Percentiles rank a stretch among this genome's conserved stretches.
Evolutionary conservation across 2,888 invertebrate species (phyloP).

Genomic region (Gortyna flavago): DNA sequence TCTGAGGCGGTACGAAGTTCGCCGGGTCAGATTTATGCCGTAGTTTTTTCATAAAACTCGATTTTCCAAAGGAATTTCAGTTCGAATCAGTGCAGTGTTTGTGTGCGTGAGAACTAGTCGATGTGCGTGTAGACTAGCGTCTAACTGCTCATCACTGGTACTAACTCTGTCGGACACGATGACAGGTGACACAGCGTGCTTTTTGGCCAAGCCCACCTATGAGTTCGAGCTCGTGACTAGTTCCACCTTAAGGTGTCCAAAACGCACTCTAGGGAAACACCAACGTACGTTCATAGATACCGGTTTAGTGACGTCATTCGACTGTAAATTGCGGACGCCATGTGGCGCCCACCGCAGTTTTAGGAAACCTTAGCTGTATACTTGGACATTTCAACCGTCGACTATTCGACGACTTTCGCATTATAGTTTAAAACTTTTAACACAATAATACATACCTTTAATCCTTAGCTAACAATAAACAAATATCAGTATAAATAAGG

Average conservation of each 20-base stretch:
- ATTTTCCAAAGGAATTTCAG: not conserved
- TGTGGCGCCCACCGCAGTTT: not conserved
- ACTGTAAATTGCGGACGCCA: not conserved
- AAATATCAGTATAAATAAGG: conserved; percentile 35
- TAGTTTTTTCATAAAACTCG: not conserved
- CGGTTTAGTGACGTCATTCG: not conserved
- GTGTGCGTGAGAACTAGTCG: too few relatives aligned
- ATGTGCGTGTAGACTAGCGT: too few relatives aligned
- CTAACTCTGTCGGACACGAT: too few relatives aligned
- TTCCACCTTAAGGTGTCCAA: not conserved
- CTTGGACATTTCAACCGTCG: conserved; percentile 11
- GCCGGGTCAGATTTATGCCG: not conserved
- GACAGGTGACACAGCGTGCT: too few relatives aligned
- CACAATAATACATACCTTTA: conserved; percentile 32
- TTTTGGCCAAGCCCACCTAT: too few relatives aligned
- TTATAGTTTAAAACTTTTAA: conserved; percentile 37
- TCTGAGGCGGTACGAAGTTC: too few relatives aligned
- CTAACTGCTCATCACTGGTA: too few relatives aligned
- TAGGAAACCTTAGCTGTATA: not conserved
- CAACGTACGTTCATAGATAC: not conserved
- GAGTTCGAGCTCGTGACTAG: too few relatives aligned
- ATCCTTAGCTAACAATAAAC: conserved; percentile 32
- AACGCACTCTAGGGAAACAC: not conserved
- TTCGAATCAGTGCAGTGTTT: too few relatives aligned
- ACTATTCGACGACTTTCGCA: not conserved